Evolutionary conservation across 2,888 invertebrate species (phyloP).

Genomic region (Aromia moschata): DNA sequence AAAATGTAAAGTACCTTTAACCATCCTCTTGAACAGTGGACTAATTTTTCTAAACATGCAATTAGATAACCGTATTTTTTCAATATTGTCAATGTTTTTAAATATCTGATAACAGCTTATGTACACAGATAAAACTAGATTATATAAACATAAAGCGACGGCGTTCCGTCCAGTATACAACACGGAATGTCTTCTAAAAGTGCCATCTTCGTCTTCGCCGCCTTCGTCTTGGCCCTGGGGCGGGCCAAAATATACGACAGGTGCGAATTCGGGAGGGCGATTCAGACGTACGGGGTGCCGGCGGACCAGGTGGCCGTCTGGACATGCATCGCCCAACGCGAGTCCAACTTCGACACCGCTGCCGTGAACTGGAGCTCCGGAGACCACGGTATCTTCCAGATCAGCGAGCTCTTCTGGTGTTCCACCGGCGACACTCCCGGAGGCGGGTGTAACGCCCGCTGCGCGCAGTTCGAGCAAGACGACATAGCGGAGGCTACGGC

Average conservation of each 20-base stretch:
- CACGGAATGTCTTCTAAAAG: constrained; percentile 3
- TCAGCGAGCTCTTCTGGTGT: constrained; percentile 77
- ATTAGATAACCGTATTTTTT: no score
- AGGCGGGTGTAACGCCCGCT: constrained; percentile 37
- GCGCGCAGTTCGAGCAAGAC: constrained; percentile 37
- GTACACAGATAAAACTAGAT: no score
- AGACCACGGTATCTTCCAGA: constrained; percentile 76
- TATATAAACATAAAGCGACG: no score
- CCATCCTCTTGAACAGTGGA: no score
- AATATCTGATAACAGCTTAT: no score
- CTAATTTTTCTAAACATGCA: no score
- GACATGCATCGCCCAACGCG: constrained; percentile 76
- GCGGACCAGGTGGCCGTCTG: constrained; percentile 58
- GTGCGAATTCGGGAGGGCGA: constrained; percentile 32
- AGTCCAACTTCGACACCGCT: constrained; percentile 73
- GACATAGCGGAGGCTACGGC: constrained; percentile 38
- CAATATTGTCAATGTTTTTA: no score
- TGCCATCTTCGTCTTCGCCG: not conserved
- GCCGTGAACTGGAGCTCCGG: constrained; percentile 68
- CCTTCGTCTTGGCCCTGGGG: not conserved
- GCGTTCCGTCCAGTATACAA: no score
- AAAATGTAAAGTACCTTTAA: no score
- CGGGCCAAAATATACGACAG: constrained; percentile 27
- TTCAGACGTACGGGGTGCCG: constrained; percentile 51
- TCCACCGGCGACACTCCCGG: constrained; percentile 18